Evolutionary conservation across 2,113 vertebrate species (phyloP).

Genomic region (Phalacrocorax carbo): DNA sequence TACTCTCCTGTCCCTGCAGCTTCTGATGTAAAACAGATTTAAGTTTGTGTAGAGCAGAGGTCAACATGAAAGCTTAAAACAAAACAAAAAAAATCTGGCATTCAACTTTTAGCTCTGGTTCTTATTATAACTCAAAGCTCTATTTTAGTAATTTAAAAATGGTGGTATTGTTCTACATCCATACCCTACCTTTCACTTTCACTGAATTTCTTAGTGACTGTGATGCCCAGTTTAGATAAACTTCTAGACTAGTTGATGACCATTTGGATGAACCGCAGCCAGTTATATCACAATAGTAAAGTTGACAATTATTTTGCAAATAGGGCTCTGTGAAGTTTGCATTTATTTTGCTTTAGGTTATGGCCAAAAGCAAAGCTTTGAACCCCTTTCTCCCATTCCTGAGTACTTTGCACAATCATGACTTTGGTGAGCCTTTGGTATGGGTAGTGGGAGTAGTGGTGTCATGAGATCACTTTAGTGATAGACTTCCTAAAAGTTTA

Average conservation of each 20-base stretch:
- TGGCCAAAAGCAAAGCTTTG: neutral
- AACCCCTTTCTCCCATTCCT: neutral
- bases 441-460: neutral
- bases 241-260: neutral
- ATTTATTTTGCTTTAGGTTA: neutral
- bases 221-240: constrained; percentile 5
- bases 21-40: constrained; percentile 82
- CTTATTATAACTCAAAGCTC: constrained; percentile 69
- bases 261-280: neutral
- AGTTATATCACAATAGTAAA: neutral
- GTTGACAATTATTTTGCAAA: neutral
- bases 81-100: constrained; percentile 48
- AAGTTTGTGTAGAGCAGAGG: constrained; percentile 77
- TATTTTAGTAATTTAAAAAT: constrained; percentile 46
- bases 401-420: neutral
- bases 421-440: neutral
- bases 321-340: neutral
- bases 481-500: neutral
- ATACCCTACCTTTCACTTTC: constrained; percentile 1
- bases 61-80: constrained; percentile 81
- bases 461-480: neutral
- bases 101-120: constrained; percentile 73
- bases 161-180: constrained; percentile 28
- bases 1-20: constrained; percentile 66
- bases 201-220: neutral